phyloP scores from a whole-genome alignment of 2,888 invertebrate genomes.

The Sepiola atlantica region DNA sequence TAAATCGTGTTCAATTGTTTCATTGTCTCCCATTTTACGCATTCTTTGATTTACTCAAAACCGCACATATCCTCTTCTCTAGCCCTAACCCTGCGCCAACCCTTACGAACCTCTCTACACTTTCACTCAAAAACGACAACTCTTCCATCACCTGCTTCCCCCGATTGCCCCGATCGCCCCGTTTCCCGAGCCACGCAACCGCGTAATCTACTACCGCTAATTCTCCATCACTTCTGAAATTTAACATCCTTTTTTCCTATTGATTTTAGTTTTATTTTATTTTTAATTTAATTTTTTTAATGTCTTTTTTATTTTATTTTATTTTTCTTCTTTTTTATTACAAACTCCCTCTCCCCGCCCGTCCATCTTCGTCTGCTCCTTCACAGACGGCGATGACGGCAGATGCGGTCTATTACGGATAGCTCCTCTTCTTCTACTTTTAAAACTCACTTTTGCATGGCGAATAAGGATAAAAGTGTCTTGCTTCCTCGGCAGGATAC shows the following conservation, averaged over 20 bases:
- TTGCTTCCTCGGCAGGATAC: not conserved
- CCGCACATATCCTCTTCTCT: not conserved
- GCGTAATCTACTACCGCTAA: not conserved
- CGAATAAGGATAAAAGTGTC: not conserved
- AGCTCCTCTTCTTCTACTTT: too few species aligned
- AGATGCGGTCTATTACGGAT: not conserved
- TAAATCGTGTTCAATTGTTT: conserved; percentile 32
- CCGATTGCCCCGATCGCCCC: not conserved
- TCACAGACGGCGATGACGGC: not conserved
- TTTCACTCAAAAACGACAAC: not conserved
- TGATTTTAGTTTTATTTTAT: not conserved
- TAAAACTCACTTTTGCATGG: not conserved
- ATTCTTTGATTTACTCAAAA: conserved; percentile 3
- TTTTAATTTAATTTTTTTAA: not conserved
- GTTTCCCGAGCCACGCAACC: not conserved
- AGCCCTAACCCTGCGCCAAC: not conserved
- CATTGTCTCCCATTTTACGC: conserved; percentile 11
- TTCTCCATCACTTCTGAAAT: not conserved
- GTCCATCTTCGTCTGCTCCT: not conserved
- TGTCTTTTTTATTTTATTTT: too few species aligned
- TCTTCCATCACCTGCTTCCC: not conserved
- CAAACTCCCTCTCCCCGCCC: too few species aligned
- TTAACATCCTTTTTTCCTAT: not conserved
- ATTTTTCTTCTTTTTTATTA: too few species aligned
- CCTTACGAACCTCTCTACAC: not conserved